Conservation (phyloP, 2,113 vertebrate genomes). For the Ageneiosus marmoratus region DNA sequence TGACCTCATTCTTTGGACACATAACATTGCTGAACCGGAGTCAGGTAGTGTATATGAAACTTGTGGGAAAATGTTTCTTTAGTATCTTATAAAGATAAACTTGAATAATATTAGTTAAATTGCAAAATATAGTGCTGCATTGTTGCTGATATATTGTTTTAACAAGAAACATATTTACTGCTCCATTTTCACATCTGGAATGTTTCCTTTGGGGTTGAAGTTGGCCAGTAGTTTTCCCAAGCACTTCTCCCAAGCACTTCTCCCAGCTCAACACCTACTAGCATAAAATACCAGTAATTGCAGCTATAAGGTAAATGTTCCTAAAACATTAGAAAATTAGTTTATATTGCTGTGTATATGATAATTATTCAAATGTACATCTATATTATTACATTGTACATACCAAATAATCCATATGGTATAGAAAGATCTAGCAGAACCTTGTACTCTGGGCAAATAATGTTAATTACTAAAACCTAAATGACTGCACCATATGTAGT, state of each 20-base stretch:
- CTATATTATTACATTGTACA: neutral
- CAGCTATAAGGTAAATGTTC: neutral
- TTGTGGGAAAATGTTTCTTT: neutral
- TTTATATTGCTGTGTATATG: neutral
- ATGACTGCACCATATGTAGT: no score
- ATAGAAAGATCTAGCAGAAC: neutral
- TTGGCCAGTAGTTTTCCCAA: neutral
- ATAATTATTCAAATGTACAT: neutral
- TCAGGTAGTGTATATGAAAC: no score
- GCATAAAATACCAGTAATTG: neutral
- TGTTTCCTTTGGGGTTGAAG: neutral
- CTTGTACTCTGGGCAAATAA: neutral
- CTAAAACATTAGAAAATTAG: neutral
- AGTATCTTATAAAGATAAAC: neutral
- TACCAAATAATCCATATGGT: neutral
- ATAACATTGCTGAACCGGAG: no score
- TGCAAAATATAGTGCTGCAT: neutral
- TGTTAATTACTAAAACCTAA: neutral
- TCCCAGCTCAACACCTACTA: neutral
- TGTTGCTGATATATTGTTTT: neutral
- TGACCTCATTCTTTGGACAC: no score
- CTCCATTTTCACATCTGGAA: neutral
- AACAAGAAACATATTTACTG: neutral
- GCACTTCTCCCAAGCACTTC: no score
- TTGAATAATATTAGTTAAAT: neutral